phyloP scores from a whole-genome alignment of 1,140 invertebrate genomes.

The Anastatus disparis region DNA sequence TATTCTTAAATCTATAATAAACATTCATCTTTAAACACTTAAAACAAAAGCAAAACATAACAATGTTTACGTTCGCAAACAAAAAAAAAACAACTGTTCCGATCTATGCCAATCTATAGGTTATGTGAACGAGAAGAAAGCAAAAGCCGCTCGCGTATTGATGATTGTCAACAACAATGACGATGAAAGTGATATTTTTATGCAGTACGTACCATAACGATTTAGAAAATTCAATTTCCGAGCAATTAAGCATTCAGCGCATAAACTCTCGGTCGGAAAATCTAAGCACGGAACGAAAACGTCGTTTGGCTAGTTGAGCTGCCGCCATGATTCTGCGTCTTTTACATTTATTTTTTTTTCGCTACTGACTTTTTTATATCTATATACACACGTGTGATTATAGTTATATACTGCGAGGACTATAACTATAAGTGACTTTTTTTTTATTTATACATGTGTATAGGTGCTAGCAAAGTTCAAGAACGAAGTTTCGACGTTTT shows the following conservation, averaged over 20 bases:
- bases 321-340: constrained; percentile 55
- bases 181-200: not conserved
- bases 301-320: constrained; percentile 54
- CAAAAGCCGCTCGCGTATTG: not conserved
- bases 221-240: constrained; percentile 42
- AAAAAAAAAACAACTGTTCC: not conserved
- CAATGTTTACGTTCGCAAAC: not conserved
- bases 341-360: not conserved
- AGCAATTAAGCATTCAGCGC: constrained; percentile 49
- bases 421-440: no score
- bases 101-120: constrained; percentile 32
- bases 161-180: not conserved
- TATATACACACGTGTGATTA: no score
- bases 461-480: no score
- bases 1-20: not conserved
- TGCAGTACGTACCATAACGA: constrained; percentile 26
- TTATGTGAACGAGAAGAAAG: constrained; percentile 41
- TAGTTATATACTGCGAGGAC: no score
- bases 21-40: not conserved
- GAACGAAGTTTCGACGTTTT: no score
- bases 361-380: no score
- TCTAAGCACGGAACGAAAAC: constrained; percentile 54
- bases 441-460: no score
- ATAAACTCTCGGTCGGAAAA: constrained; percentile 62
- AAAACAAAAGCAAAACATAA: not conserved